Evolutionary conservation across 1,140 invertebrate species (phyloP).

Genomic region (Drosophila ficusphila): DNA sequence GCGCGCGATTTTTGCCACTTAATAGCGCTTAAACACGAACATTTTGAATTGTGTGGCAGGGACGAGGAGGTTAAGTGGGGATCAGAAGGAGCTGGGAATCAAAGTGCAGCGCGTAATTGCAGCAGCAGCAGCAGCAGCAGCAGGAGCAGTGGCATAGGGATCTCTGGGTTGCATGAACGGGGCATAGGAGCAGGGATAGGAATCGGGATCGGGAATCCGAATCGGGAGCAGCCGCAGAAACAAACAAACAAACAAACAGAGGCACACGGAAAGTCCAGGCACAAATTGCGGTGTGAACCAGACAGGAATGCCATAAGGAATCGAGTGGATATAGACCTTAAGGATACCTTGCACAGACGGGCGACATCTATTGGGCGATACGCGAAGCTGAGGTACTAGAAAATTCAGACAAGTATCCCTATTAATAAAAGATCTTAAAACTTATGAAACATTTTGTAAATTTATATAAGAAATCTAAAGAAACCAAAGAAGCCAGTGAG

Average conservation of each 20-base stretch:
- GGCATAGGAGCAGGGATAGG: not conserved
- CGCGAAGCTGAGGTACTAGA: not conserved
- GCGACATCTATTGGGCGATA: constrained; percentile 2
- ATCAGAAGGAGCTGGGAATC: constrained; percentile 43
- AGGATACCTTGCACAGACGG: constrained; percentile 23
- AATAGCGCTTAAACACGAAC: constrained; percentile 84
- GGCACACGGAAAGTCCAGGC: constrained; percentile 19
- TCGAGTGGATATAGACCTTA: not conserved
- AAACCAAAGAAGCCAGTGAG: too few species aligned
- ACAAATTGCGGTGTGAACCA: constrained; percentile 80
- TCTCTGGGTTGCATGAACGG: not conserved
- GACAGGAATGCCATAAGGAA: constrained; percentile 15
- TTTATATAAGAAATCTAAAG: not conserved
- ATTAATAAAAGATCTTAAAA: too few species aligned
- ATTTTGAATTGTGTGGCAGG: constrained; percentile 76
- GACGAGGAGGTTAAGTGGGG: constrained; percentile 7
- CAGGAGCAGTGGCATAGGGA: constrained; percentile 2
- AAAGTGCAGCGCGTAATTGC: constrained; percentile 80
- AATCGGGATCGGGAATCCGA: not conserved
- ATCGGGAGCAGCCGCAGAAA: constrained; percentile 45
- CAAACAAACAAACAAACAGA: constrained; percentile 66
- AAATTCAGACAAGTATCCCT: too few species aligned
- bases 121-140: constrained; percentile 45
- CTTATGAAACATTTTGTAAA: not conserved
- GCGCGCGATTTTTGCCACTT: constrained; percentile 82